phyloP scores from a whole-genome alignment of 2,888 invertebrate species.

The Drosophila lutescens region DNA sequence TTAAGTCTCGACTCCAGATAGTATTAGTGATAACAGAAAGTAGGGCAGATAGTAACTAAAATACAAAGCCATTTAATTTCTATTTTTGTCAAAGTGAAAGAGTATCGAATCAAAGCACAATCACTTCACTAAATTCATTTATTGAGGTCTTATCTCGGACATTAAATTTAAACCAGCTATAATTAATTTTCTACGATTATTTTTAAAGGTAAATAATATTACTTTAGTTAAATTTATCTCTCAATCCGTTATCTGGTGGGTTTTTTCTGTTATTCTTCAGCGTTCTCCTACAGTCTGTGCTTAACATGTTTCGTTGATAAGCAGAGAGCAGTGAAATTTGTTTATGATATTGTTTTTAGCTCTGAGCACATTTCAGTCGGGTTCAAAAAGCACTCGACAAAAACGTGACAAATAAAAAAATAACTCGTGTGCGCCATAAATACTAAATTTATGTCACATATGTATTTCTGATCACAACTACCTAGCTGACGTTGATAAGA shows the following conservation, averaged over 20 bases:
- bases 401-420: constrained; percentile 58
- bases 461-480: constrained; percentile 2
- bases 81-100: neutral
- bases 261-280: neutral
- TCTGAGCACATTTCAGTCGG: constrained; percentile 8
- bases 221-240: neutral
- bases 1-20: neutral
- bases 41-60: neutral
- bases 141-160: neutral
- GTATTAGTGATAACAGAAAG: neutral
- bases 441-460: constrained; percentile 7
- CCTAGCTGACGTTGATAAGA: constrained; percentile 43
- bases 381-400: constrained; percentile 48
- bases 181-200: neutral
- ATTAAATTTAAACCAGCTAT: neutral
- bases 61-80: neutral
- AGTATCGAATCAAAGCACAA: constrained; percentile 2
- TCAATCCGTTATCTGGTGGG: neutral
- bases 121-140: neutral
- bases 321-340: neutral
- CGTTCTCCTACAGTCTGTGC: neutral
- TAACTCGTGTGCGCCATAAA: constrained; percentile 33
- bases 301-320: constrained; percentile 12
- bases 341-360: constrained; percentile 11
- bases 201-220: no score